Evolutionary conservation across 2,113 vertebrate species (phyloP).

Genomic region (Thamnaconus septentrionalis): DNA sequence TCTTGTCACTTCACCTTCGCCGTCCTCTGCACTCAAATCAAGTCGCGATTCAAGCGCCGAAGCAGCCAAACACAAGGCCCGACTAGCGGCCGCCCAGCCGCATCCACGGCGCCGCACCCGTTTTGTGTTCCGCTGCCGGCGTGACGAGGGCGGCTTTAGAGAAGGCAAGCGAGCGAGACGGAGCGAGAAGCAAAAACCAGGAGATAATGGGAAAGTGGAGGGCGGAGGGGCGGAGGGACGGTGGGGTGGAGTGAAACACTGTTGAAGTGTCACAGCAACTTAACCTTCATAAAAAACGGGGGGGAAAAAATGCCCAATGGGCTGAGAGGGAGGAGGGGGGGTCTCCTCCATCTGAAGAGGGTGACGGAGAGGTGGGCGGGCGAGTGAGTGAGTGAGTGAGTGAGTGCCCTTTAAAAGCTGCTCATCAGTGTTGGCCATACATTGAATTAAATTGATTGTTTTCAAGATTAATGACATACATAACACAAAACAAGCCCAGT

Average conservation of each 20-base stretch:
- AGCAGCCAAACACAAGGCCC: conserved; percentile 1
- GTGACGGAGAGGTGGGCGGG: conserved; percentile 2
- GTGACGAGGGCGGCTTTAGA: conserved; percentile 13
- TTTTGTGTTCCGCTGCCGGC: neutral
- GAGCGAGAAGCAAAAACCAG: neutral
- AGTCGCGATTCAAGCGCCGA: conserved; percentile 54
- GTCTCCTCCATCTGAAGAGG: conserved; percentile 40
- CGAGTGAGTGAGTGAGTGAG: conserved; percentile 3
- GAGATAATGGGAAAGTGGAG: neutral
- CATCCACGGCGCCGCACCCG: neutral
- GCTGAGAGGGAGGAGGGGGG: conserved; percentile 45
- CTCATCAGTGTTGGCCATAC: too few species aligned
- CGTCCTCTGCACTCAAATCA: conserved; percentile 39
- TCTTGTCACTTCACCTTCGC: conserved; percentile 33
- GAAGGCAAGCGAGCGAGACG: conserved; percentile 8
- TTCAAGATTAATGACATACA: too few species aligned
- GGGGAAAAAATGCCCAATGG: conserved; percentile 39
- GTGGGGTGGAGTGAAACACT: conserved; percentile 22
- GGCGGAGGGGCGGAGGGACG: conserved; percentile 22
- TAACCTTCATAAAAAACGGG: conserved; percentile 64
- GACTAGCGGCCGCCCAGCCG: too few species aligned
- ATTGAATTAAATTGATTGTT: too few species aligned
- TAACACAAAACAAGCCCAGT: too few species aligned
- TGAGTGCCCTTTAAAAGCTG: neutral
- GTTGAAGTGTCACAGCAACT: conserved; percentile 61